phyloP scores from a whole-genome alignment of 2,888 invertebrate species.

The Salticus scenicus region DNA sequence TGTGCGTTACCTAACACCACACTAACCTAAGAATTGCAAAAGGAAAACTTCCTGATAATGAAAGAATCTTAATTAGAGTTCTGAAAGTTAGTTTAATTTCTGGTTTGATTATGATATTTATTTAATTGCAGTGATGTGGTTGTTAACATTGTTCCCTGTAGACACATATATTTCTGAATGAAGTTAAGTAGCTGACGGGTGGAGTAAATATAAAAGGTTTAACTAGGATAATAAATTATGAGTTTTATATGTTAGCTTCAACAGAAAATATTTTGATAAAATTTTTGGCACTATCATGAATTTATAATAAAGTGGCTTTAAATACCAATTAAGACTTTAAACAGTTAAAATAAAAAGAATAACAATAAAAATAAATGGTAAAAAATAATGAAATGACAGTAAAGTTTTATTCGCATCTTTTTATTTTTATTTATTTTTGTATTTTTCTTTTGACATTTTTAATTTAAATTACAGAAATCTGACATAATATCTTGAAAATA shows the following conservation, averaged over 20 bases:
- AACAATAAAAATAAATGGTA: too few species aligned
- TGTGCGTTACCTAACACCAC: neutral
- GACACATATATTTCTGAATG: neutral
- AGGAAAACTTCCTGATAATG: neutral
- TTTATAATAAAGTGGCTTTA: neutral
- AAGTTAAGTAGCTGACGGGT: neutral
- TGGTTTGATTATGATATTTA: neutral
- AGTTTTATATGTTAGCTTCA: neutral
- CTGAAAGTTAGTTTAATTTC: neutral
- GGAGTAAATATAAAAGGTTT: neutral
- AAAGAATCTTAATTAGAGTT: conserved; percentile 6
- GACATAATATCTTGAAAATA: too few species aligned
- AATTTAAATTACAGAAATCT: too few species aligned
- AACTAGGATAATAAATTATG: neutral
- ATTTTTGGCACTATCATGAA: neutral
- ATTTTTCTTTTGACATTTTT: too few species aligned
- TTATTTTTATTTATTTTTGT: too few species aligned
- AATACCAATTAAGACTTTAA: too few species aligned
- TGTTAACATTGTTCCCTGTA: conserved; percentile 2
- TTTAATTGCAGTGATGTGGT: conserved; percentile 9
- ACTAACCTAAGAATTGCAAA: neutral
- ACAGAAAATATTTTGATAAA: neutral
- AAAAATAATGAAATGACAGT: too few species aligned
- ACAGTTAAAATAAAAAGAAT: too few species aligned
- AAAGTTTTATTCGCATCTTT: too few species aligned